Evolutionary conservation across 2,888 invertebrate genomes (phyloP).

Genomic region (Nineta flava): DNA sequence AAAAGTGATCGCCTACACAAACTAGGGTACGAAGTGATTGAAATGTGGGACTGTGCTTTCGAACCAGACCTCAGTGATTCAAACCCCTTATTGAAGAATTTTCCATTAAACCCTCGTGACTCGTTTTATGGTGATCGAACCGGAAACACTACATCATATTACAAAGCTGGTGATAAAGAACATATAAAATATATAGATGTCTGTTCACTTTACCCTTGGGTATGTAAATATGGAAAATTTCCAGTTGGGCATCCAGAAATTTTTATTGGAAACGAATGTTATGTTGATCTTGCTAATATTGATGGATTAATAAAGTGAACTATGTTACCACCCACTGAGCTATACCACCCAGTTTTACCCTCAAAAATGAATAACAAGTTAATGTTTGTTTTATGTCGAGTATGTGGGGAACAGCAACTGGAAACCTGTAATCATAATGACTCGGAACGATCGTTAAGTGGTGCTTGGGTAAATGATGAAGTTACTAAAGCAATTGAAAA

Average conservation of each 20-base stretch:
- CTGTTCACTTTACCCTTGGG: slow-evolving; percentile 18
- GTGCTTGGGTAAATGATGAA: slow-evolving; percentile 21
- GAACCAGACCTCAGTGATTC: too few species aligned
- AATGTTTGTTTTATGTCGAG: slow-evolving; percentile 21
- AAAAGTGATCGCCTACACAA: too few species aligned
- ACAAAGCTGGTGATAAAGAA: too few species aligned
- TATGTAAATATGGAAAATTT: slow-evolving; percentile 16
- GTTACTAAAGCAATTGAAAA: slow-evolving; percentile 17
- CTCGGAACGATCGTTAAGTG: slow-evolving; percentile 12
- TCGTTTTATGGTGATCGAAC: too few species aligned
- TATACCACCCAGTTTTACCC: slow-evolving; percentile 20
- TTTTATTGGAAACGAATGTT: slow-evolving; percentile 11
- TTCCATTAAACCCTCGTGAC: too few species aligned
- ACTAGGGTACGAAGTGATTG: too few species aligned
- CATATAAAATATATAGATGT: slow-evolving; percentile 17
- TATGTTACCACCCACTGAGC: too few species aligned
- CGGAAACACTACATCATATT: too few species aligned
- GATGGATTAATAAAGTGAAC: slow-evolving; percentile 9
- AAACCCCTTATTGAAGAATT: too few species aligned
- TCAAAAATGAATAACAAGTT: slow-evolving; percentile 16
- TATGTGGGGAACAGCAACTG: slow-evolving; percentile 17
- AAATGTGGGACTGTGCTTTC: too few species aligned
- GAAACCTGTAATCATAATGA: slow-evolving; percentile 19
- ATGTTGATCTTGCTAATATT: not conserved
- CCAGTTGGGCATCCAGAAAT: slow-evolving; percentile 17